Base-by-base conservation (phyloP, 2,888 invertebrate species). In the Anagyrus pseudococci region DNA sequence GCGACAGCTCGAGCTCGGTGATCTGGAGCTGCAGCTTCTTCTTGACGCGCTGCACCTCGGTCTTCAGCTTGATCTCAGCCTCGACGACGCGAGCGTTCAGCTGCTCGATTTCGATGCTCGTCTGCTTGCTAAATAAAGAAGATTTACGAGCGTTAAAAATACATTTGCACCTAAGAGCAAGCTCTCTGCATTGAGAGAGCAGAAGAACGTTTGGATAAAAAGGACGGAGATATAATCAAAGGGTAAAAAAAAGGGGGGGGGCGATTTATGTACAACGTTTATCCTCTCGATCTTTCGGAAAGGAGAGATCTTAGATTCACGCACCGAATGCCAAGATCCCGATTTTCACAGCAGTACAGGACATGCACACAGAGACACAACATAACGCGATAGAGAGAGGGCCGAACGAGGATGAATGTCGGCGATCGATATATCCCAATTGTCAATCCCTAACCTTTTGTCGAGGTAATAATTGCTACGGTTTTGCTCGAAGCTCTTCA, bases 21-120 rank as follows among this genome's bases (percentile, higher is more conserved):
- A 98, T 97, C 80, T 95, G 95, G 81, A 96, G 93, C 85, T 96
- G 96, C 82, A 96, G 86, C 92, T 98, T 98, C 95, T 98, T 98
- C 92, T 97, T 97, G 86, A 98, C 93, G 84, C 97, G 94, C 71
- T 89, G 88, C 62, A 98, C 94, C 84, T 98, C 97, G 76, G 95
- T 91, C 88, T 96, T 96, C 83, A 98, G 86, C 83, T 90, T 94
- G 73, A 94, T 95, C 85, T 98, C 97, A 69, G 96, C 96, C 82
- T 98, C 97, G 68, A 95, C 93, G 73, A 98, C 92, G 76, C 97
- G 95, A 76, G 95, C 93, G 82, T 87, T 94, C 84, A 97, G 86
- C 83, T 96, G 94, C 85, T 97, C 97, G 82, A 98, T 96, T 86
- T 98, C 97, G 82, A 97, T 95, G 87, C 94, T 93, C 82, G 96